These are phyloP conservation scores for Coboldia fuscipes DNA, from an alignment of 1,140 invertebrate species.

Conservation along the genomic window DNA sequence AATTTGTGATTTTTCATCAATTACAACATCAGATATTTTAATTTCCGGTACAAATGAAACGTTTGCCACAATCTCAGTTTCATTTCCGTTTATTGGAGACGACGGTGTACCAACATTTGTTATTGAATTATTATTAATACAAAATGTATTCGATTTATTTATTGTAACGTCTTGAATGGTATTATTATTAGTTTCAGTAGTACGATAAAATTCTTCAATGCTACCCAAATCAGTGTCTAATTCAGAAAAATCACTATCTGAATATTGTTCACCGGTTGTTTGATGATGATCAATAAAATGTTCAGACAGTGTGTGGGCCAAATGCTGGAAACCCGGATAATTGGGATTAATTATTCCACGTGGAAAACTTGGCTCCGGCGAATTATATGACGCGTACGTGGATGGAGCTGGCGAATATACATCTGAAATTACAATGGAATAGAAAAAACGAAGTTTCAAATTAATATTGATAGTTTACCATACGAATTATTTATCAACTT, in stretches of 20 bases:
- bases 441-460: too few relatives aligned
- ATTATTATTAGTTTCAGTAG: constrained; percentile 17
- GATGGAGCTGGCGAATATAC: background rate
- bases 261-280: constrained; percentile 10
- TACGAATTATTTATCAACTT: too few relatives aligned
- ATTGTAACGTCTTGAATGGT: constrained; percentile 11
- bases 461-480: too few relatives aligned
- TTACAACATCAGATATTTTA: too few relatives aligned
- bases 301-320: constrained; percentile 20
- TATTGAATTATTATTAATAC: constrained; percentile 10
- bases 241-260: constrained; percentile 26
- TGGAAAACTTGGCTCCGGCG: constrained; percentile 9
- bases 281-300: constrained; percentile 11
- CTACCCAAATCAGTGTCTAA: constrained; percentile 10
- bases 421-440: background rate
- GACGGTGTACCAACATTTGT: constrained; percentile 1
- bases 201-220: constrained; percentile 15
- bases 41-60: too few relatives aligned
- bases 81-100: background rate
- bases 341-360: constrained; percentile 57
- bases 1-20: too few relatives aligned
- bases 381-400: background rate
- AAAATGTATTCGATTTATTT: constrained; percentile 4
- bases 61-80: background rate
- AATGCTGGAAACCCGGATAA: constrained; percentile 47